Evolutionary conservation across 2,797 vertebrate genomes (phyloP).

Genomic region (Pteronotus mesoamericanus): DNA sequence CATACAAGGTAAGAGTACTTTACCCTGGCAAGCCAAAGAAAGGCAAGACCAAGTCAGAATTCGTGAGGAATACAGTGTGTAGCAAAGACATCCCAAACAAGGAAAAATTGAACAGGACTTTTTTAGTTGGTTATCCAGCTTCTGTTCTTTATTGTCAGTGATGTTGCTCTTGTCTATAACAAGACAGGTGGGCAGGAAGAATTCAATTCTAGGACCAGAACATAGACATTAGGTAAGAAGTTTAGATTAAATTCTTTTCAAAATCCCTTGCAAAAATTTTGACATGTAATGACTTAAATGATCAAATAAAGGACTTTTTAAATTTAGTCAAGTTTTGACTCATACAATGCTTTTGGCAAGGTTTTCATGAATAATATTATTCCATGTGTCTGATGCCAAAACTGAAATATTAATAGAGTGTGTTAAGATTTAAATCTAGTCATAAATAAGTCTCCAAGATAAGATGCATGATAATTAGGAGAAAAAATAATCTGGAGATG

Average conservation of each 20-base stretch:
- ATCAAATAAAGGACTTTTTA: constrained; percentile 27
- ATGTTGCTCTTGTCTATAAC: neutral
- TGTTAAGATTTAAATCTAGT: constrained; percentile 63
- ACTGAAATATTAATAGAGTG: constrained; percentile 68
- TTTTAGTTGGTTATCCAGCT: neutral
- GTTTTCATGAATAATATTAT: constrained; percentile 61
- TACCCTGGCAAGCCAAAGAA: neutral
- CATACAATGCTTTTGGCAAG: constrained; percentile 56
- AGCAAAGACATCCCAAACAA: neutral
- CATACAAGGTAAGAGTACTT: neutral
- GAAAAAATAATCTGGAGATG: constrained; percentile 47
- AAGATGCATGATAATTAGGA: constrained; percentile 60
- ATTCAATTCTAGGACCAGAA: neutral
- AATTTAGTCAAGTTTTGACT: constrained; percentile 61
- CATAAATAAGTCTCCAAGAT: constrained; percentile 57
- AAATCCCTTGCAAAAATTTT: constrained; percentile 25
- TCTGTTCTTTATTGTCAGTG: neutral
- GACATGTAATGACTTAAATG: constrained; percentile 37
- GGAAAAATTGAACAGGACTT: neutral
- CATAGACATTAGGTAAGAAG: neutral
- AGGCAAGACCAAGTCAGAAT: neutral
- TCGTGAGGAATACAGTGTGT: neutral
- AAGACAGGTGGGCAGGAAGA: neutral
- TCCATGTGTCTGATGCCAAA: constrained; percentile 58
- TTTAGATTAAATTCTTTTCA: constrained; percentile 1